Percentiles rank a stretch among this genome's conserved stretches.
Evolutionary conservation across 35 echinoderm and acorn worm species (phyloP).

Genomic region (Apostichopus californicus): DNA sequence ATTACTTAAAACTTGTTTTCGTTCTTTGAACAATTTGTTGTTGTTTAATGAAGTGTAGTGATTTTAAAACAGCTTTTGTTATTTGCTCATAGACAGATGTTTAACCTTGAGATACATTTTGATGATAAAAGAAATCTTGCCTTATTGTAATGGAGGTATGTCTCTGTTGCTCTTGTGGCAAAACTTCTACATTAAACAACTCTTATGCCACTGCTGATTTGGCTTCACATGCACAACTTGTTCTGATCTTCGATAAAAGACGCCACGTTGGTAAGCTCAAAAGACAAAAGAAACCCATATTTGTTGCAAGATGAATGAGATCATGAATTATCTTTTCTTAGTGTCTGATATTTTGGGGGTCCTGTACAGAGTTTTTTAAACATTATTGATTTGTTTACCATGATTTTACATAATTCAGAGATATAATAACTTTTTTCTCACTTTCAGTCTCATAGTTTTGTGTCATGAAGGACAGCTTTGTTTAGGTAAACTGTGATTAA

Average conservation of each 20-base stretch:
- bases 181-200: not conserved
- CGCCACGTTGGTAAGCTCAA: not conserved
- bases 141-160: constrained; percentile 53
- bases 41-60: not conserved
- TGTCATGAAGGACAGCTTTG: too few relatives aligned
- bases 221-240: not conserved
- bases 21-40: not conserved
- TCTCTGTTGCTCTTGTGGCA: not conserved
- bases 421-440: not conserved
- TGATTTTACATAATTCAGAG: not conserved
- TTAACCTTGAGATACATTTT: not conserved
- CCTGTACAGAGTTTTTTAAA: constrained; percentile 41
- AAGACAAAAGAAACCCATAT: constrained; percentile 25
- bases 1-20: not conserved
- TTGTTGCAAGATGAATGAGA: constrained; percentile 23
- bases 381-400: constrained; percentile 21
- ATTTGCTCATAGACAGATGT: not conserved
- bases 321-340: not conserved
- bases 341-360: not conserved
- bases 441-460: too few relatives aligned
- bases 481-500: too few relatives aligned
- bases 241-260: not conserved
- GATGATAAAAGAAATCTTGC: not conserved
- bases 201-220: not conserved
- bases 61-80: not conserved